Conservation (phyloP, 2,113 vertebrate species). For the Leptosomus discolor region DNA sequence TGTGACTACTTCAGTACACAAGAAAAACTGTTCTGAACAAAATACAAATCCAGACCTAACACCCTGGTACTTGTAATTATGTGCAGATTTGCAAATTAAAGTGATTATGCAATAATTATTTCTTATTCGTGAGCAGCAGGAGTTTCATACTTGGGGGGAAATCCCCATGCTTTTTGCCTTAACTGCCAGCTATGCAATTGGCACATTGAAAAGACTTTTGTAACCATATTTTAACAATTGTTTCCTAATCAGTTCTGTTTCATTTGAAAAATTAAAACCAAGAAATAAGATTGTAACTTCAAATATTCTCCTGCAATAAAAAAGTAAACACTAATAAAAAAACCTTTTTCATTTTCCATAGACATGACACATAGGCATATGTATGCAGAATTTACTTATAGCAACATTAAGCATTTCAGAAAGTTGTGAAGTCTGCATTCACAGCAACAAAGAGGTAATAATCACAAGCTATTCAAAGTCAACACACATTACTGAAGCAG, state of each 20-base stretch:
- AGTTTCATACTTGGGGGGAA: neutral
- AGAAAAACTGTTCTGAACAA: neutral
- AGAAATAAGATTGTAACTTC: neutral
- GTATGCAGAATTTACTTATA: neutral
- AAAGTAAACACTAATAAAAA: neutral
- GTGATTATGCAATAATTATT: neutral
- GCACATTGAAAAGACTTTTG: neutral
- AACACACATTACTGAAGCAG: neutral
- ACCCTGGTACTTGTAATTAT: neutral
- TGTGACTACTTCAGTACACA: neutral
- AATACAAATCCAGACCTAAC: neutral
- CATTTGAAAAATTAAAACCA: neutral
- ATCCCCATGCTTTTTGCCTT: neutral
- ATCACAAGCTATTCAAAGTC: neutral
- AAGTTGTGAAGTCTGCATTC: neutral
- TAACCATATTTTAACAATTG: neutral
- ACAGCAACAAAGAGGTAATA: neutral
- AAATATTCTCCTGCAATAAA: neutral
- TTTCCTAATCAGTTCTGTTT: neutral
- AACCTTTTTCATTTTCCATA: neutral
- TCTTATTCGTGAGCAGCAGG: neutral
- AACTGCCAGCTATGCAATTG: neutral
- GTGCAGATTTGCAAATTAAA: neutral
- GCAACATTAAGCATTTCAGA: neutral
- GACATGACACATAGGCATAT: accelerated